Evolutionary conservation across 1,140 invertebrate genomes (phyloP), one percentile per base, ranked within the genome.

Genomic region (Steinernema khuongi): DNA sequence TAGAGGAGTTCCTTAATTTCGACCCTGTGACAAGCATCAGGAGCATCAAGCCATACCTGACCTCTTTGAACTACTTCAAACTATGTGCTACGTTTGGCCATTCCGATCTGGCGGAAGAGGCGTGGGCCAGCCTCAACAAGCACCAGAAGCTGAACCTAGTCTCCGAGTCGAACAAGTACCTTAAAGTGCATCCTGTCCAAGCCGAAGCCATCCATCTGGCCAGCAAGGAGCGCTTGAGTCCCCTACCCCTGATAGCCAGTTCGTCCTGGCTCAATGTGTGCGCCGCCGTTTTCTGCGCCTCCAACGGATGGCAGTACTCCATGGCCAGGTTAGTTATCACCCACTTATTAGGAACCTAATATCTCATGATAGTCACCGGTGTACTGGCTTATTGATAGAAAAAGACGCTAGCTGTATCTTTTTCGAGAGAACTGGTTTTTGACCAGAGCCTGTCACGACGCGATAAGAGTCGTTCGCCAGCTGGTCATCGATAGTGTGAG

Each of bases 71-170:
- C 11, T 60, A 17, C 26, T 60, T 60, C 50, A 60, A 60, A 60
- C 22, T 60, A 22, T 60, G 50, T 60, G 50, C 50, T 7, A 60
- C 50, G 50, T 60, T 60, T 22, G 50, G 50, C 19, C 50, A 60
- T 60, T 4, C 50, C 22, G 50, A 60, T 2, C 50, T 60, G 2
- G 22, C 22, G 11, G 22, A 60, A 4, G 50, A 60, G 22, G 50
- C 50, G 11, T 60, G 50, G 50, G 26, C 11, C 4, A 14, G 7
- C 2, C 50, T 60, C 2, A 60, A 60, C 22, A 2, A 22, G 14
- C 50, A 22, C 7, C 50, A 60, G 50, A 60, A 60, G 22, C 11
- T 60, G 7, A 22, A n/a, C 19, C 11, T 60, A 2, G 50, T 26
- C 11, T 17, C 50, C 22, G 50, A 60, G 22, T 60, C 50, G 14